phyloP scores from a whole-genome alignment of 37 sponge, comb jelly and placozoan species.

The Spongilla lacustris region DNA sequence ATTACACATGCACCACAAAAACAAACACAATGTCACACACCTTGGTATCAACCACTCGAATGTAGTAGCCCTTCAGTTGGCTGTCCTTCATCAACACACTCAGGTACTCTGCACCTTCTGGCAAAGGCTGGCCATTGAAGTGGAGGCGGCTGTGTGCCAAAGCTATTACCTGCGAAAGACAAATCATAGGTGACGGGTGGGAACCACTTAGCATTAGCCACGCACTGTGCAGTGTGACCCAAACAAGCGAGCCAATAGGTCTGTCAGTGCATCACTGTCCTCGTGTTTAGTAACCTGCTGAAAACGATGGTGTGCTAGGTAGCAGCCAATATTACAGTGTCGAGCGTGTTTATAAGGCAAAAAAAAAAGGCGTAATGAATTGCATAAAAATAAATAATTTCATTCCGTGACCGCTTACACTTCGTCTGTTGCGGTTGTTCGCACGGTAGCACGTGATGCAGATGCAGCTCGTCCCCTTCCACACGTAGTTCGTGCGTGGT shows the following conservation, averaged over 20 bases:
- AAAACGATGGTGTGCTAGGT: not conserved
- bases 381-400: not conserved
- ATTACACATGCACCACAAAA: no score
- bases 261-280: constrained; percentile 56
- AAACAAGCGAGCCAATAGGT: constrained; percentile 58
- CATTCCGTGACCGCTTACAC: not conserved
- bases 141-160: constrained; percentile 43
- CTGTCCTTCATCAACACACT: constrained; percentile 48
- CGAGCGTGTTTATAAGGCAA: not conserved
- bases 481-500: constrained; percentile 55
- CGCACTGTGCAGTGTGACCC: constrained; percentile 58
- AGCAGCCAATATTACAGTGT: not conserved
- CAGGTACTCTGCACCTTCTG: constrained; percentile 16
- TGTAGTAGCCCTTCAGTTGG: constrained; percentile 45
- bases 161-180: constrained; percentile 41
- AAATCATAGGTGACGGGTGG: not conserved
- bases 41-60: constrained; percentile 43
- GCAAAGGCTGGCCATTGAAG: constrained; percentile 32
- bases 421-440: not conserved
- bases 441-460: constrained; percentile 33
- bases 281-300: constrained; percentile 9
- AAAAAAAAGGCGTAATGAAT: not conserved
- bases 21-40: no score
- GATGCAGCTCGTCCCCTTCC: constrained; percentile 53
- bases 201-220: not conserved